A percentile compares a stretch with the other conserved stretches of the same genome.
These are phyloP conservation scores for Tarsius wallacei DNA, from an alignment of 2,797 vertebrate genomes.

Conservation along the genomic window DNA sequence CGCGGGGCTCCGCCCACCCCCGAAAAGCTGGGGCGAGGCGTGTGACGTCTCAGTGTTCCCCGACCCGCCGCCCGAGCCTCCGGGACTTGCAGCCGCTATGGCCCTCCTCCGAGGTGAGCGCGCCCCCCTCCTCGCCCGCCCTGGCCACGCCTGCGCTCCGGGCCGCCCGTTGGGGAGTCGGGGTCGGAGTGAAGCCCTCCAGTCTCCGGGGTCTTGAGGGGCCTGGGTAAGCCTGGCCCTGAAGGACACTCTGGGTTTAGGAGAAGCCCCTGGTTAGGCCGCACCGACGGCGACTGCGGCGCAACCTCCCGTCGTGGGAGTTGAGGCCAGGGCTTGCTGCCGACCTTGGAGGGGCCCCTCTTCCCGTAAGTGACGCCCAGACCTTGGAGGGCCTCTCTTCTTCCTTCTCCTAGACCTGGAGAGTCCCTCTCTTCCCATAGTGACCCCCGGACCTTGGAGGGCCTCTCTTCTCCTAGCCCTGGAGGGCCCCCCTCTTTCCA, in stretches of 20 bases:
- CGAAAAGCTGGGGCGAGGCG: fast-evolving
- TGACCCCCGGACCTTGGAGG: no score
- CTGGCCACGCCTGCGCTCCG: not conserved
- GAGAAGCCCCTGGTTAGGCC: not conserved
- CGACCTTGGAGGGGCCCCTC: conserved; percentile 13
- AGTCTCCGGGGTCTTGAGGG: not conserved
- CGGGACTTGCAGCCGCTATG: conserved; percentile 67
- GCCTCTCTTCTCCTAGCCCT: no score
- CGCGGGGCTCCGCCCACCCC: fast-evolving
- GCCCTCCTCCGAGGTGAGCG: conserved; percentile 88
- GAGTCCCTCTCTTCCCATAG: no score
- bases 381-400: no score
- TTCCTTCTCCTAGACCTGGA: no score
- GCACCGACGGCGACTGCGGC: not conserved
- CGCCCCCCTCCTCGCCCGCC: not conserved
- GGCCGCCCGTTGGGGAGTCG: no score
- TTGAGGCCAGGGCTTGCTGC: not conserved
- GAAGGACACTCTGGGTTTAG: not conserved
- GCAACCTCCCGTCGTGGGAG: not conserved
- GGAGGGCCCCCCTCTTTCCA: no score
- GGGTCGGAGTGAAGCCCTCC: not conserved
- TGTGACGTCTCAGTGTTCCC: fast-evolving
- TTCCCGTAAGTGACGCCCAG: not conserved
- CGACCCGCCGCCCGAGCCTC: fast-evolving
- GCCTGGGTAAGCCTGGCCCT: no score